Evolutionary conservation across 2,113 vertebrate species (phyloP).

Genomic region (Bos taurus): ARS-UCD2.0 NC_037331.1:61081501-61082000

Average conservation of each 20-base stretch:
- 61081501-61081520: too few relatives aligned
- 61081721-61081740: not conserved
- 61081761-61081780: not conserved
- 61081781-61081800: not conserved
- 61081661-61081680: not conserved
- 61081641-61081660: not conserved
- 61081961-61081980: not conserved
- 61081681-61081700: not conserved
- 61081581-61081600: not conserved
- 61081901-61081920: not conserved
- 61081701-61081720: not conserved
- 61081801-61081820: not conserved
- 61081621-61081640: not conserved
- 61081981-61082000: too few relatives aligned
- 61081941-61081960: not conserved
- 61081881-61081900: not conserved
- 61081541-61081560: not conserved
- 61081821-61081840: not conserved
- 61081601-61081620: not conserved
- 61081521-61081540: not conserved
- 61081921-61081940: not conserved
- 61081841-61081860: not conserved
- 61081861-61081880: not conserved
- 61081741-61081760: not conserved
- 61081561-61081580: not conserved